Percentiles rank a stretch among this genome's conserved stretches.
Conservation (phyloP, 2,113 vertebrate species). For the Malaclemys terrapin region DNA sequence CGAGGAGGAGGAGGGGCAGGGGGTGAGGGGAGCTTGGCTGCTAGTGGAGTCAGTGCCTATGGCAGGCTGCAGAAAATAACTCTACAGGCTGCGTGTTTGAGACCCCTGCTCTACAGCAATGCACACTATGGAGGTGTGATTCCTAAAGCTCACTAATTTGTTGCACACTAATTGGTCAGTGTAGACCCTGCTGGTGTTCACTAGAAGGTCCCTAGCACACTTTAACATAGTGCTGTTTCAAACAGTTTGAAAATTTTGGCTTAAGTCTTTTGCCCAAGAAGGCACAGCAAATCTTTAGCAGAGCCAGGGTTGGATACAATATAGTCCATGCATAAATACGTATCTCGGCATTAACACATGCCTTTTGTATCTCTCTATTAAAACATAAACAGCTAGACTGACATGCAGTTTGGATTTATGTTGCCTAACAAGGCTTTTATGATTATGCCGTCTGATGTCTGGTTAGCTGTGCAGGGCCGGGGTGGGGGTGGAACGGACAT, state of each 20-base stretch:
- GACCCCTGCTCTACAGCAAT: not conserved
- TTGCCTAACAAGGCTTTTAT: slow-evolving; percentile 15
- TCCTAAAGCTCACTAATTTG: not conserved
- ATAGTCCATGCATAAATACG: not conserved
- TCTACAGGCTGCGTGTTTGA: too few species aligned
- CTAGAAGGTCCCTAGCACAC: not conserved
- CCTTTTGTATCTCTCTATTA: not conserved
- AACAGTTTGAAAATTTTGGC: not conserved
- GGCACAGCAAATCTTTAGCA: not conserved
- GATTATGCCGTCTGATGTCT: slow-evolving; percentile 2
- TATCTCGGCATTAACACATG: not conserved
- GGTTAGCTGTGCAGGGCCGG: slow-evolving; percentile 5
- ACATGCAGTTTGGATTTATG: not conserved
- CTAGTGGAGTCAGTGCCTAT: too few species aligned
- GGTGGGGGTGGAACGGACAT: not conserved
- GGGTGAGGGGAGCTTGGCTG: too few species aligned
- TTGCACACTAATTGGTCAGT: not conserved
- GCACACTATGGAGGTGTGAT: not conserved
- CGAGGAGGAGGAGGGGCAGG: too few species aligned
- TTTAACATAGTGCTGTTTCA: not conserved
- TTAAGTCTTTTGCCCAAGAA: not conserved
- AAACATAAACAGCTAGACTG: slow-evolving; percentile 14
- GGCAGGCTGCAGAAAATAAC: too few species aligned
- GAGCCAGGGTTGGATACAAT: not conserved
- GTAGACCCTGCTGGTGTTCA: not conserved